A percentile compares a stretch with the other conserved stretches of the same genome.
phyloP scores from a whole-genome alignment of 2,113 vertebrate genomes.

The Spea multiplicata region DNA sequence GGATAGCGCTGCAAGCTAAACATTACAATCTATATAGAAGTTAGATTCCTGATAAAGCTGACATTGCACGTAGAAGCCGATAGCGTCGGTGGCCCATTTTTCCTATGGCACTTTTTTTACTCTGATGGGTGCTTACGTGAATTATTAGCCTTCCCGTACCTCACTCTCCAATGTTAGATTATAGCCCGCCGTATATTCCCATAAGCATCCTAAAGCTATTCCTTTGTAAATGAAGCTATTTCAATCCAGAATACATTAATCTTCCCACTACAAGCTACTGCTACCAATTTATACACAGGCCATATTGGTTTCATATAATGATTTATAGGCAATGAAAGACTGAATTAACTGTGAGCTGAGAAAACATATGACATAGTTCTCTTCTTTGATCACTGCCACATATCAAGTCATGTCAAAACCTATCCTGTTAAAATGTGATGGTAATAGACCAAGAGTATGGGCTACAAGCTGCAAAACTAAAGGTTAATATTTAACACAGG shows the following conservation, averaged over 20 bases:
- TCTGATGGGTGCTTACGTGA: too few relatives aligned
- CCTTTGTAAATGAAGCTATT: slow-evolving; percentile 26
- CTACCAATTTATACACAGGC: slow-evolving; percentile 23
- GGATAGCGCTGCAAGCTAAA: too few relatives aligned
- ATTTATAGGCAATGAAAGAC: slow-evolving; percentile 39
- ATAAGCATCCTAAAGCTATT: slow-evolving; percentile 16
- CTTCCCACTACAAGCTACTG: slow-evolving; percentile 23
- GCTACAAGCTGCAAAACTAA: slow-evolving; percentile 11
- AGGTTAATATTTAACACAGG: not conserved
- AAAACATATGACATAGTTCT: slow-evolving; percentile 31
- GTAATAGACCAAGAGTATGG: slow-evolving; percentile 19
- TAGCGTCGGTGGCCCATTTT: too few relatives aligned
- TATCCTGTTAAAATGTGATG: slow-evolving; percentile 28
- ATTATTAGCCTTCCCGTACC: slow-evolving; percentile 1
- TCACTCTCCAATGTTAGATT: not conserved
- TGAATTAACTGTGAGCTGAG: slow-evolving; percentile 25
- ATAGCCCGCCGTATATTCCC: slow-evolving; percentile 2
- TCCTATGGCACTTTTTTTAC: too few relatives aligned
- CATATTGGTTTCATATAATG: slow-evolving; percentile 33
- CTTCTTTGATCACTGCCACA: slow-evolving; percentile 36
- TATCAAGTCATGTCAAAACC: slow-evolving; percentile 24
- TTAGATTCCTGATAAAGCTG: too few relatives aligned
- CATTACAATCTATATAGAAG: too few relatives aligned
- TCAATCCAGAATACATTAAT: slow-evolving; percentile 26
- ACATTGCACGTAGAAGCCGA: too few relatives aligned